Evolutionary conservation across 2,113 vertebrate genomes (phyloP), one percentile per base, ranked within the genome.

Genomic region (Saccopteryx leptura): DNA sequence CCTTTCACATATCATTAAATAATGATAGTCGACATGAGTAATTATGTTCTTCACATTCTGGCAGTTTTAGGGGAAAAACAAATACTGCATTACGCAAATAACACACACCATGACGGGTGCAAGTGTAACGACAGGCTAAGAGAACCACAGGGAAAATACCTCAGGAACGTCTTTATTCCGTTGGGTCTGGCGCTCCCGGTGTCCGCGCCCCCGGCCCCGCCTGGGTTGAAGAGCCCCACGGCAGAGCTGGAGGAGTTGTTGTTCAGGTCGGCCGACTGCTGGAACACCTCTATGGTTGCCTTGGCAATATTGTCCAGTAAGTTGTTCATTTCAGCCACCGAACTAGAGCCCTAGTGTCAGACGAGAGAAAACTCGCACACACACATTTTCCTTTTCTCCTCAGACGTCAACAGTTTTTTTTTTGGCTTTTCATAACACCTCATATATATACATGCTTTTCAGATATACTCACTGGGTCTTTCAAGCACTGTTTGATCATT

Each of bases 261-360:
- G 97, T 98, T 98, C 74, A 99, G 92, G 96, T 99, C 99, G 15
- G 99, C 98, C 23, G 98, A 98, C 96, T 99, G 98, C 97, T 99
- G 98, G 97, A 99, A 98, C 33, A 99, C 98, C 95, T 99, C 98
- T 87, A 98, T 98, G 39, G 98, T 98, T 46, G 97, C 98, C 98
- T 98, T 98, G 90, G 98, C 98, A 65, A 98, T 98, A 82, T 99
- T 98, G 97, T 99, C 99, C 98, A 98, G 97, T 80, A 98, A 97
- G 97, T 97, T 98, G 98, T 98, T 99, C 98, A 99, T 98, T 97
- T 98, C 99, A 58, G 98, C 98, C 98, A 99, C 98, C 75, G 98
- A 98, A 78, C 98, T 98, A 91, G 98, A 98, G 91, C 98, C 98
- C 98, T 98, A 85, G 93, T 97, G 95, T 90, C 19, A 97, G 96